Base-by-base conservation (phyloP, 2,888 invertebrate genomes). In the Fabriciana adippe region DNA sequence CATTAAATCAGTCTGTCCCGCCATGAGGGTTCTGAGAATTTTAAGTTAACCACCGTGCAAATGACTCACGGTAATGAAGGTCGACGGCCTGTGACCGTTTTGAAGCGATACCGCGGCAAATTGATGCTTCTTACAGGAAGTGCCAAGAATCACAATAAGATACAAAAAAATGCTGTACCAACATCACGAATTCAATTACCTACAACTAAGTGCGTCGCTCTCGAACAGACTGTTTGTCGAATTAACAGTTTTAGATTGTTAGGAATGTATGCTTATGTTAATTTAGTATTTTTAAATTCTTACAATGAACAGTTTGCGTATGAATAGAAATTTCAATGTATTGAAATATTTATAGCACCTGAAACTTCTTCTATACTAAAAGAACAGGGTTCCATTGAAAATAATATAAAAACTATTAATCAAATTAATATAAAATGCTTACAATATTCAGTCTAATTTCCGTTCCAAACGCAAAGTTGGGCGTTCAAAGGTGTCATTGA, bases 41-140 rank as follows among this genome's bases (percentile, higher is more conserved):
- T 79, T 74, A 73, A 77, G 73, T 75, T 76, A 76, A 77, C 76
- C 74, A 75, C 73, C 69, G 72, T 69, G 72, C 73, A 76, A 77
- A 79, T 81, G 82, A 81, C 71, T 81, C 81, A 82, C 70, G 56
- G 63, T 66, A 63, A 63, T 70, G 76, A 81, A 81, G 82, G 82
- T 81, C 79, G 76, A 75, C 78, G 80, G 77, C 81, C 80, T 73
- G 75, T 64, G 74, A 73, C 72, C 73, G 74, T 72, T 76, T 75
- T 67, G 68, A 73, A 75, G 73, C 74, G 77, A 77, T 76, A 76
- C 76, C 76, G 76, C 70, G 69, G 73, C 76, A 77, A 79, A 78
- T 78, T 77, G 76, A 74, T 72, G 75, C 75, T 75, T 74, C 72
- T 75, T 72, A 76, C 74, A 80, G 78, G 78, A 80, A 79, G 74